Evolutionary conservation across 2,797 vertebrate genomes (phyloP), one percentile per base, ranked within the genome.

Genomic region (Notolepis coatsorum): DNA sequence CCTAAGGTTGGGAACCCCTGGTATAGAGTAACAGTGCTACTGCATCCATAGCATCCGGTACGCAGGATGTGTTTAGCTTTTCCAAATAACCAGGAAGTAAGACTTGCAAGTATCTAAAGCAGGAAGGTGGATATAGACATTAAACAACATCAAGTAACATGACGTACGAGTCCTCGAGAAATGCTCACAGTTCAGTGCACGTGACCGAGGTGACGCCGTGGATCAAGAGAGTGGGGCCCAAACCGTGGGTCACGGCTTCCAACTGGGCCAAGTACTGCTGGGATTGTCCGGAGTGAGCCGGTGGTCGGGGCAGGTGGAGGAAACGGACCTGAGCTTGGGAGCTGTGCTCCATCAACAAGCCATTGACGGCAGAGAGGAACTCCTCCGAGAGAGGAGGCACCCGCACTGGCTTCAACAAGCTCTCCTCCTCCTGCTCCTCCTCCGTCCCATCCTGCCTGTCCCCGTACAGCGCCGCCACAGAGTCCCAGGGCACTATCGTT

Each of bases 131-230:
- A 48, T 52, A 33, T n/a, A 49, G 39, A 61, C 45, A 27, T 46
- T 23, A 28, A 39, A 30, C 39, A 59, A 24, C 24, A 60, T 31
- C 2, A 55, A 41, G 50, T 52, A 4, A 4, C 1, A 35, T 13
- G n/a, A 37, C 8, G 49, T 33, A 45, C 9, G 33, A n/a, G 1
- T 5, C 2, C 3, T 17, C 9, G 7, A 49, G 23, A 15, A 42
- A 33, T 38, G 56, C 59, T 94, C 80, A 96, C 18, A 98, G 92
- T 27, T 95, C 96, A 10, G 96, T 97, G 81, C 94, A 97, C 2
- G 96, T 98, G 51, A 98, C 96, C 0, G 94, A 93, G 1, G 95
- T 96, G 73, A 98, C 86, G 0, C 96, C 96, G 0, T 98, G 96
- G 68, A 96, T 93, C 31, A 97, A 82, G 13, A 98, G 88, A 0